Evolutionary conservation across 1,140 invertebrate genomes (phyloP).

Genomic region (Lepidotrigona ventralis): DNA sequence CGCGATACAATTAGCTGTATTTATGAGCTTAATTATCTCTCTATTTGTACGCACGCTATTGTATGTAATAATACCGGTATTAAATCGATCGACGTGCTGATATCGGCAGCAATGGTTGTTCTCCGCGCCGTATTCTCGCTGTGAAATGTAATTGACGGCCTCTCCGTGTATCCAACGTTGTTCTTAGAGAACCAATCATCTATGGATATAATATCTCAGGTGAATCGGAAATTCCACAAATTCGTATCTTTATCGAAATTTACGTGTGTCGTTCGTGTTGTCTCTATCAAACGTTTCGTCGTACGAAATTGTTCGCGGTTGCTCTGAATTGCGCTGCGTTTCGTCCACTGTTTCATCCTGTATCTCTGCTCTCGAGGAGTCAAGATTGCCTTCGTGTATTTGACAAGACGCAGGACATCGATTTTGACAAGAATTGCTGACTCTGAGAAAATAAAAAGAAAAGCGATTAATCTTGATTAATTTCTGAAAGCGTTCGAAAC

Average conservation of each 20-base stretch:
- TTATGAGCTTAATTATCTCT: neutral
- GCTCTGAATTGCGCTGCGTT: neutral
- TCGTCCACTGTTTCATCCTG: neutral
- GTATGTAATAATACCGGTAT: slow-evolving; percentile 4
- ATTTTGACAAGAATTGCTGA: neutral
- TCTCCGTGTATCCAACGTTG: neutral
- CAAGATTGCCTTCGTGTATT: neutral
- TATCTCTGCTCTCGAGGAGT: neutral
- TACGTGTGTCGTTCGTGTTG: neutral
- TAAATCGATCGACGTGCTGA: slow-evolving; percentile 42
- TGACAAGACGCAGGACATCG: neutral
- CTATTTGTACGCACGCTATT: neutral
- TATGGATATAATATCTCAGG: neutral
- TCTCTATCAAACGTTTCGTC: too few relatives aligned
- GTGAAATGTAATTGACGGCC: slow-evolving; percentile 2
- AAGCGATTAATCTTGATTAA: neutral
- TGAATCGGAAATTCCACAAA: neutral
- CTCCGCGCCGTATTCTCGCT: slow-evolving; percentile 28
- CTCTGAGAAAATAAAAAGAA: neutral
- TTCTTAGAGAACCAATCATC: neutral
- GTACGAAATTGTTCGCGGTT: too few relatives aligned
- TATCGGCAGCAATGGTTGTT: slow-evolving; percentile 15
- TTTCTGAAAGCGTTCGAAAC: neutral
- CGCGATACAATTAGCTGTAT: neutral
- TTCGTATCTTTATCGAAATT: neutral